Evolutionary conservation across 2,113 vertebrate species (phyloP), one percentile per base, ranked within the genome.

Genomic region (Triplophysa tibetana): DNA sequence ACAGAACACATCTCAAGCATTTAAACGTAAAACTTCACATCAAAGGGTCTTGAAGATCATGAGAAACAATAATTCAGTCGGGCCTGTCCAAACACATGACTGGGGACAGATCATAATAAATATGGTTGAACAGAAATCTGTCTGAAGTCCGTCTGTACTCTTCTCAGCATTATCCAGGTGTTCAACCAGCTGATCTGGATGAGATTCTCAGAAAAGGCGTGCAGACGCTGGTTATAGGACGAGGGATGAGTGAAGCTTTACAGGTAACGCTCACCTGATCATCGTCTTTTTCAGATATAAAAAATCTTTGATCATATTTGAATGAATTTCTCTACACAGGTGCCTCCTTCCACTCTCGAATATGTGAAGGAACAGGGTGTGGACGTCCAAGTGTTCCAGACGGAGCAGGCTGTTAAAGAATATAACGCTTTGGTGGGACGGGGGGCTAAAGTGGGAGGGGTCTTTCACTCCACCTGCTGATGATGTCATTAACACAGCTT

Each of bases 401-500:
- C 96, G 0, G 94, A 98, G 88, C 92, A 92, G 87, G 96, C 97
- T 0, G 96, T 98, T 21, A 88, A 87, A 0, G 94, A 98, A 62
- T 99, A 99, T 86, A 99, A 98, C 6, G 82, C 87, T 10, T 86
- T 99, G 88, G 96, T 84, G 12, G 85, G 89, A n/a, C 90, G 83
- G 76, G 98, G 98, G 0, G 87, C 87, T 82, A 92, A 84, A 52
- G 97, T 98, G 38, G 98, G 97, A 0, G 98, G 98, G 0, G 89
- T 98, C 81, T 99, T 99, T 90, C 98, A 99, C 80, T 99, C 97
- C n/a, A 98, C 97, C 79, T 98, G 97, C 89, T 98, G 88, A 96
- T 41, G 21, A 72, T 0, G 3, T 67, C 66, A 16, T 21, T 1
- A 13, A 9, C 2, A 33, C 29, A 75, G 24, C 16, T 2, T 43